A percentile compares a stretch with the other conserved stretches of the same genome.
phyloP scores from a whole-genome alignment of 2,797 vertebrate species.

The Alectoris magna region DNA sequence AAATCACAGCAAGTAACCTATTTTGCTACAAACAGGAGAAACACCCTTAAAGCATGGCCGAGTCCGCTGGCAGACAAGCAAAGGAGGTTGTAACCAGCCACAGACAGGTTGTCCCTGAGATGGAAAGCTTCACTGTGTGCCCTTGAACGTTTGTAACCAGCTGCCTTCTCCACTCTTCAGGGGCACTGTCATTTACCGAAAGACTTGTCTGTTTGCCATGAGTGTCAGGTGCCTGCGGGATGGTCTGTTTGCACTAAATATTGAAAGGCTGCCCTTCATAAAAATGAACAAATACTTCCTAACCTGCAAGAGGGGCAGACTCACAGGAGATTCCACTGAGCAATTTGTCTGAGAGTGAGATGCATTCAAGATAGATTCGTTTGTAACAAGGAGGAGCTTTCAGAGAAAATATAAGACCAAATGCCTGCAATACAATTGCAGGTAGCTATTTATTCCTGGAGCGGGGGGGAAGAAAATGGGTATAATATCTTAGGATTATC shows the following conservation, averaged over 20 bases:
- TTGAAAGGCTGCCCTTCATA: conserved; percentile 78
- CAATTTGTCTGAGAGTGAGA: conserved; percentile 63
- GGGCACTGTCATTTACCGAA: conserved; percentile 77
- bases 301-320: conserved; percentile 62
- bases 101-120: fast-evolving
- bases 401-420: conserved; percentile 10
- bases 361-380: conserved; percentile 49
- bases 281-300: conserved; percentile 80
- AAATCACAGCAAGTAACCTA: neutral
- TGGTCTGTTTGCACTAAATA: conserved; percentile 78
- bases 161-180: conserved; percentile 62
- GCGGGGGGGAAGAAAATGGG: conserved; percentile 39
- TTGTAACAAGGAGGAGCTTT: neutral
- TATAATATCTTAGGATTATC: conserved; percentile 22
- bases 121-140: conserved; percentile 41
- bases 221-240: conserved; percentile 76
- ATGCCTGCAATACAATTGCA: conserved; percentile 3
- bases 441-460: conserved; percentile 55
- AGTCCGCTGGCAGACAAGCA: neutral
- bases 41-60: neutral
- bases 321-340: conserved; percentile 61
- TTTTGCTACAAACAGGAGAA: neutral
- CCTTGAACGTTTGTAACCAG: conserved; percentile 67
- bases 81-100: neutral
- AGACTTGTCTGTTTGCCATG: conserved; percentile 76